Base-by-base conservation (phyloP, 2,888 invertebrate genomes). In the Chloroclysta siterata region DNA sequence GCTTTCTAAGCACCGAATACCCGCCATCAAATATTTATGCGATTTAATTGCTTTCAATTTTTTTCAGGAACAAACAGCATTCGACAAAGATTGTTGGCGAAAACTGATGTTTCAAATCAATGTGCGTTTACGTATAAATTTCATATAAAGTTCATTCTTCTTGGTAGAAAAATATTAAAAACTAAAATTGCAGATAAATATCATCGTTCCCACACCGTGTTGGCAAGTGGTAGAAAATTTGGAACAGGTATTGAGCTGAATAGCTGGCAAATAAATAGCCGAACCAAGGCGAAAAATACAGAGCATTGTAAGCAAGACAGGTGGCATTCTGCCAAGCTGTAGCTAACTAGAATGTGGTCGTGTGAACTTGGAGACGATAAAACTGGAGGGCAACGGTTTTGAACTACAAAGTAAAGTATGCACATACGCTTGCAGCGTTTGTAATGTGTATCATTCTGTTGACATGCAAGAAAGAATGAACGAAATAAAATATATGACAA, bases 271-370 rank as follows among this genome's bases (percentile, higher is more conserved):
- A 74, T 66, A 69, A 75, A 70, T 73, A 63, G 66, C 68, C 68
- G 70, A 65, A 72, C 65, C 63, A 55, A 66, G 62, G 67, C 63
- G 72, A 66, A 71, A 70, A 75, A 74, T 69, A 69, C 70, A 55
- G 65, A 64, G 63, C 64, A 70, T 72, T 69, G 65, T 69, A 63
- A 71, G 64, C 63, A 58, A 65, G 58, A 65, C 53, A 54, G 59
- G 63, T 75, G 77, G 77, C 77, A 64, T 55, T 53, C 48, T 73
- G 76, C 77, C 77, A 77, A 59, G 58, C 66, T 52, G 58, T 53
- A 69, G 65, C 65, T 68, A 63, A 69, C 68, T 68, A 65, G 58
- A 57, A 57, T 55, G 58, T 53, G 58, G 54, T 60, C 36, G 55
- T 65, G 54, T 11, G 46, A 42, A 52, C 57, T 57, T 17, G 46